These are phyloP conservation scores for Amblyopsis hoosieri DNA, from an alignment of 2,797 vertebrate genomes.

Conservation along the genomic window DNA sequence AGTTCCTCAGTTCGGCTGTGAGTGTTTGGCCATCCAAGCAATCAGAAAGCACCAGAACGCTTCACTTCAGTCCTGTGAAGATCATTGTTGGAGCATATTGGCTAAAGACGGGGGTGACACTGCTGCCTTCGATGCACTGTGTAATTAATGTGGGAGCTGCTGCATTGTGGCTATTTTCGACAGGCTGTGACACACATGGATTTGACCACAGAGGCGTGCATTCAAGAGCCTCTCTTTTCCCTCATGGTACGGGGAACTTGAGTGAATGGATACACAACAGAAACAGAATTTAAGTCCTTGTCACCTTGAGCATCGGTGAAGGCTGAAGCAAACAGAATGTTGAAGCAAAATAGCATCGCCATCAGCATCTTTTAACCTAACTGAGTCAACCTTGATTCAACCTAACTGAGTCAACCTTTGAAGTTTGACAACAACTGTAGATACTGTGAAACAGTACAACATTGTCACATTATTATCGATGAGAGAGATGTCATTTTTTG, in stretches of 20 bases:
- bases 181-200: slow-evolving; percentile 76
- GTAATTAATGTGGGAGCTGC: slow-evolving; percentile 78
- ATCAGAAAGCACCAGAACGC: slow-evolving; percentile 16
- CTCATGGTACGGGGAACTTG: slow-evolving; percentile 2
- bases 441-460: no score
- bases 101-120: slow-evolving; percentile 75
- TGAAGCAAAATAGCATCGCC: slow-evolving; percentile 44
- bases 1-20: background rate
- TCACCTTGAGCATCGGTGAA: slow-evolving; percentile 26
- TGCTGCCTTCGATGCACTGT: slow-evolving; percentile 72
- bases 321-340: slow-evolving; percentile 36
- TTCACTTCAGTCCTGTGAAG: slow-evolving; percentile 60
- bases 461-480: no score
- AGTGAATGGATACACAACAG: slow-evolving; percentile 14
- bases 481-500: no score
- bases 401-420: slow-evolving; percentile 8
- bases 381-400: slow-evolving; percentile 1
- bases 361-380: slow-evolving; percentile 2
- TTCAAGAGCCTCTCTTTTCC: slow-evolving; percentile 55
- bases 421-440: no score
- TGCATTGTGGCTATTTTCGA: slow-evolving; percentile 83
- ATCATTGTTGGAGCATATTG: slow-evolving; percentile 69
- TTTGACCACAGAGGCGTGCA: slow-evolving; percentile 73
- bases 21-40: slow-evolving; percentile 6
- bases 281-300: slow-evolving; percentile 19